A percentile compares a stretch with the other conserved stretches of the same genome.
phyloP scores from a whole-genome alignment of 2,888 invertebrate genomes.

The Pharmacophagus antenor region DNA sequence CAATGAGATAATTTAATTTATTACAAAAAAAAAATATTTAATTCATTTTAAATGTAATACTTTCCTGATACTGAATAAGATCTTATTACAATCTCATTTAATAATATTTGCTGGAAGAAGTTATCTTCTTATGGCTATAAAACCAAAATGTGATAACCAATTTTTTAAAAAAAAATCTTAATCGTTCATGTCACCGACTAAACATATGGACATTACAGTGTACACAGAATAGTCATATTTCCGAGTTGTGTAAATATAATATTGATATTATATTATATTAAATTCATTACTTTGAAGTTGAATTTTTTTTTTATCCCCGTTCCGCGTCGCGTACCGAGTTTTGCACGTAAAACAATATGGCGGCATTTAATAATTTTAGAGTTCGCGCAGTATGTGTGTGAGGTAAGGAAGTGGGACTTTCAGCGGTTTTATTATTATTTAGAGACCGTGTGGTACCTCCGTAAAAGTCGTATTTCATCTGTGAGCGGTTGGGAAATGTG shows the following conservation, averaged over 20 bases:
- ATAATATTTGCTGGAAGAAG: too few relatives aligned
- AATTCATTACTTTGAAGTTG: neutral
- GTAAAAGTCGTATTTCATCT: conserved; percentile 17
- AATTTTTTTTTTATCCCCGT: neutral
- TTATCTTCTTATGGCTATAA: too few relatives aligned
- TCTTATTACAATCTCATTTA: too few relatives aligned
- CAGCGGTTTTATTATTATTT: conserved; percentile 19
- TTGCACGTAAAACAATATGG: conserved; percentile 3
- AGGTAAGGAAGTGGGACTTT: conserved; percentile 12
- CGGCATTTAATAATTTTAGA: conserved; percentile 8
- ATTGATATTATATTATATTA: too few relatives aligned
- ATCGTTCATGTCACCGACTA: too few relatives aligned
- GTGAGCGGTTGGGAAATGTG: conserved; percentile 2
- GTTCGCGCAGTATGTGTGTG: neutral
- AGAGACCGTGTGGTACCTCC: conserved; percentile 11
- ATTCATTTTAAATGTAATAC: too few relatives aligned
- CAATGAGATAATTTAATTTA: too few relatives aligned
- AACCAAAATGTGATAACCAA: too few relatives aligned
- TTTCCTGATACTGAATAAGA: too few relatives aligned
- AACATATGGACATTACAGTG: too few relatives aligned
- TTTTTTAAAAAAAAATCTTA: too few relatives aligned
- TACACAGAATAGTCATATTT: neutral
- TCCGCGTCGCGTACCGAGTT: neutral
- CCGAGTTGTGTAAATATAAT: neutral
- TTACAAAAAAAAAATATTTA: too few relatives aligned